Base-by-base conservation (phyloP, 1,140 invertebrate genomes). In the Protaetia brevitarsis region DNA sequence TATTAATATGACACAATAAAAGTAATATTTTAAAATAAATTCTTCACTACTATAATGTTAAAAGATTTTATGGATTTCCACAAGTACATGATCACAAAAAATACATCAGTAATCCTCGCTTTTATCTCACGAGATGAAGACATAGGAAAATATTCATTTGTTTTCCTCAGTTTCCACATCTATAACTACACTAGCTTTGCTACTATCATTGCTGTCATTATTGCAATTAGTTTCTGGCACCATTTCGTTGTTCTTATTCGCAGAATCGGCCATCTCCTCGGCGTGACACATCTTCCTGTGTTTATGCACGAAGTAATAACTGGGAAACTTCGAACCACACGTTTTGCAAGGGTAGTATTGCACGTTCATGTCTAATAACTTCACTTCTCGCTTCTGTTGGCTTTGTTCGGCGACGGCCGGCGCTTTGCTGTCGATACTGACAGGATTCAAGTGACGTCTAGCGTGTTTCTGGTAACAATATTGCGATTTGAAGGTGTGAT, bases 301-400 rank as follows among this genome's bases (percentile, higher is more conserved):
- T 73, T 95, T 95, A 76, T 95, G 93, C 2, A 95, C 93, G 80
- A 95, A 95, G 77, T 95, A 95, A 74, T 95, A 95, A 69, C 91
- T 93, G 0, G 93, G 93, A 75, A 95, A 95, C 80, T 94, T 95
- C 74, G 86, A 91, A 21, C 93, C 93, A 79, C 93, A 95, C 0
- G 90, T 93, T 78, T 95, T 95, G 80, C 93, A 95, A 0, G 93
- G 92, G 79, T 94, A 95, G 80, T 94, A 95, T 76, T 95, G 92
- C 0, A 94, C 88, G 71, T 94, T 91, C 75, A 93, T 84, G 70
- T 93, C 89, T 16, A 89, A 73, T 0, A 88, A 79, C 61, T 86
- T 82, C 2, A 89, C 85, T 68, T 86, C 86, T 8, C 84, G 79
- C 11, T 79, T 78, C n/a, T 27, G 66, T n/a, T 16, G 36, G 8